A percentile compares a stretch with the other conserved stretches of the same genome.
Conservation (phyloP, 2,797 vertebrate genomes). For the Octomys mimax region DNA sequence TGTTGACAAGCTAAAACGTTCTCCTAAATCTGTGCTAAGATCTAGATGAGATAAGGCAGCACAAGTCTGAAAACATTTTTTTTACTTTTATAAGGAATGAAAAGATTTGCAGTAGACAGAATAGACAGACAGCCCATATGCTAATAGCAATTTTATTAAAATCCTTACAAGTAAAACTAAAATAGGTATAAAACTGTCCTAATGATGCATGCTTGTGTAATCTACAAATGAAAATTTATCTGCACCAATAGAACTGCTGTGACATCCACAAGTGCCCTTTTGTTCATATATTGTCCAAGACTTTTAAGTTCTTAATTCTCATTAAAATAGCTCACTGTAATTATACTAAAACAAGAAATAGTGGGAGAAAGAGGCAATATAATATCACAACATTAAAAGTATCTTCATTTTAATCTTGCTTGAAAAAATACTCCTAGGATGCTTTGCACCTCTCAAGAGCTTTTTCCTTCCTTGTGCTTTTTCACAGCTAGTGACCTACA, state of each 20-base stretch:
- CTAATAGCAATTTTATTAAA: background rate
- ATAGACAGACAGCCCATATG: background rate
- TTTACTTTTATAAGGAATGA: slow-evolving; percentile 51
- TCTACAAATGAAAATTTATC: slow-evolving; percentile 47
- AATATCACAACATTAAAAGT: background rate
- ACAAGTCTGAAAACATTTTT: slow-evolving; percentile 32
- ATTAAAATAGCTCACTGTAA: slow-evolving; percentile 37
- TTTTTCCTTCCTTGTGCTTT: slow-evolving; percentile 41
- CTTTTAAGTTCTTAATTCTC: slow-evolving; percentile 50
- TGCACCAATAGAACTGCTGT: slow-evolving; percentile 46
- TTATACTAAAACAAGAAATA: background rate
- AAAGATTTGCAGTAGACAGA: background rate
- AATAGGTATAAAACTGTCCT: background rate
- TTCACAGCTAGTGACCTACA: slow-evolving; percentile 58
- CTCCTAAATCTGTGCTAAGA: background rate
- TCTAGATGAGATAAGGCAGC: background rate
- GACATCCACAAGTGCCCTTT: background rate
- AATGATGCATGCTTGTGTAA: background rate
- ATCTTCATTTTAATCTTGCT: slow-evolving; percentile 62
- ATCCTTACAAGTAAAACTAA: slow-evolving; percentile 10
- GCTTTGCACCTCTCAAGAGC: background rate
- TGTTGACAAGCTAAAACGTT: slow-evolving; percentile 21
- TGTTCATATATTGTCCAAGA: background rate
- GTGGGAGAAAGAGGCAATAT: background rate
- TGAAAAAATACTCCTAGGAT: slow-evolving; percentile 30